Percentiles rank a stretch among this genome's conserved stretches.
Conservation (phyloP, 2,888 invertebrate genomes). For the Acronicta alni region DNA sequence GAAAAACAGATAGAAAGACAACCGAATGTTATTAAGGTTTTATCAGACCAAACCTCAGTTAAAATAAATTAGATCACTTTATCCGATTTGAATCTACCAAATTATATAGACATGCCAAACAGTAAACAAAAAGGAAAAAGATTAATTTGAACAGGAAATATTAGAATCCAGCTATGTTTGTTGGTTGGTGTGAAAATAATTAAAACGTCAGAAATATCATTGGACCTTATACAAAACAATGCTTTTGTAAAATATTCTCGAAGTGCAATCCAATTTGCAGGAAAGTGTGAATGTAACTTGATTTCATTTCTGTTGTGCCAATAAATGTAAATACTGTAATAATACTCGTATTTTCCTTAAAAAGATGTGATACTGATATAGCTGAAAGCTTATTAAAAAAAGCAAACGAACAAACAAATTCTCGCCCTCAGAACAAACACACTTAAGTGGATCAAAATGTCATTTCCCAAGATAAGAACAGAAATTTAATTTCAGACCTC, state of each 20-base stretch:
- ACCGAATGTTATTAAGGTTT: conserved; percentile 36
- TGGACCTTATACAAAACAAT: neutral
- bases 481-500: conserved; percentile 31
- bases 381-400: neutral
- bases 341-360: neutral
- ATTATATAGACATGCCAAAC: conserved; percentile 6
- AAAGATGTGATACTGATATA: neutral
- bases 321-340: too few species aligned
- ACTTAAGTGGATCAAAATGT: conserved; percentile 23
- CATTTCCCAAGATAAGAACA: conserved; percentile 15
- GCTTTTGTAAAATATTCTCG: neutral
- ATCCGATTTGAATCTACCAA: conserved; percentile 38
- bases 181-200: conserved; percentile 22
- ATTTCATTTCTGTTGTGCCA: neutral
- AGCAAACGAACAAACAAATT: neutral
- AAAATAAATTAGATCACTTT: conserved; percentile 52
- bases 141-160: conserved; percentile 11
- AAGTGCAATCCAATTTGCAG: neutral
- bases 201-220: conserved; percentile 12
- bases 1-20: conserved; percentile 13
- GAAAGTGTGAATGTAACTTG: neutral
- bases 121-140: conserved; percentile 1
- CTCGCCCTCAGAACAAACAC: neutral
- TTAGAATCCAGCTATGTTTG: too few species aligned
- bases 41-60: conserved; percentile 32